Percentiles rank a stretch among this genome's conserved stretches.
Evolutionary conservation across 2,888 invertebrate species (phyloP).

Genomic region (Chymomyza procnemis): DNA sequence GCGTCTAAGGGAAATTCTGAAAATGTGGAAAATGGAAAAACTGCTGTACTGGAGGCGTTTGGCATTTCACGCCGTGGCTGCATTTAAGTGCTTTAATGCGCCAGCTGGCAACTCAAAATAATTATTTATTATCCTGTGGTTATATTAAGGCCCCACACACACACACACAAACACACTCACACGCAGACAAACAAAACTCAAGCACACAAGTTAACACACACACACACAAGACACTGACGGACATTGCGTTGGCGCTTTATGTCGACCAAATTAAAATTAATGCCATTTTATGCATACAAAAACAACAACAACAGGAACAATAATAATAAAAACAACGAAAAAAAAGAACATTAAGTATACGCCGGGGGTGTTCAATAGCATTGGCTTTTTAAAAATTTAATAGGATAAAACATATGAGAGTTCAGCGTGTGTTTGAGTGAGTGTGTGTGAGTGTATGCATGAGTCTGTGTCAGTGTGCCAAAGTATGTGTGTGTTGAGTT

Average conservation of each 20-base stretch:
- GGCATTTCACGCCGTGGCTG: constrained; percentile 33
- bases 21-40: not conserved
- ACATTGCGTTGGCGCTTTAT: constrained; percentile 11
- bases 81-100: constrained; percentile 46
- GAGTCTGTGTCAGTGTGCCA: not conserved
- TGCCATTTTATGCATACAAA: constrained; percentile 31
- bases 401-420: constrained; percentile 21
- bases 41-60: not conserved
- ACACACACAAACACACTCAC: constrained; percentile 3
- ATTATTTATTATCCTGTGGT: constrained; percentile 49
- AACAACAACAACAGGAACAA: not conserved
- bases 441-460: not conserved
- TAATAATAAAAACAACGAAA: constrained; percentile 14
- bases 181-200: constrained; percentile 2
- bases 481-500: not conserved
- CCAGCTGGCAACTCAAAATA: constrained; percentile 26
- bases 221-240: constrained; percentile 6
- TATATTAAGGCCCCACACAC: constrained; percentile 8
- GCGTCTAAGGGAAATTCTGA: not conserved
- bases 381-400: constrained; percentile 36
- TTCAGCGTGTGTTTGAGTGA: not conserved
- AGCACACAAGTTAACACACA: not conserved
- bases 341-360: constrained; percentile 19
- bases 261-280: constrained; percentile 40
- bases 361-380: constrained; percentile 17